Base-by-base conservation (phyloP, 1,140 invertebrate species). In the Sipha flava region DNA sequence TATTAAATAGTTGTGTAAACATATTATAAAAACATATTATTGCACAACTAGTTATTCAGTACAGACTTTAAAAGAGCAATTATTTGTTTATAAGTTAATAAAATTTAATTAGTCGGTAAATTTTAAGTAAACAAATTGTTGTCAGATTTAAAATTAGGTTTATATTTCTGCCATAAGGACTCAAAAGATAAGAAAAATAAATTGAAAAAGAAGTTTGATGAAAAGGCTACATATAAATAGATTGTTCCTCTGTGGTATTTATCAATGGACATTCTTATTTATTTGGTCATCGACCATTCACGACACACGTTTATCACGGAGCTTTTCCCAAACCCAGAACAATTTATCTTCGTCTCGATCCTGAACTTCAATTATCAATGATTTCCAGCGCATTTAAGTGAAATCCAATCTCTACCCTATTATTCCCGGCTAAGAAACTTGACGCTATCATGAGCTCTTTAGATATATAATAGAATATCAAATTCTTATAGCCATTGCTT, bases 351-450 rank as follows among this genome's bases (percentile, higher is more conserved):
- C 29, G 70, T 73, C 68, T 31, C 16, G 66, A 70, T 40, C 37
- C 62, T 37, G 40, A 18, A 49, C 70, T 73, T 73, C 70, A 73
- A 73, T 73, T 73, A 73, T 73, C 70, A 73, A 52, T 26, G 70
- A 73, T 52, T 52, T 73, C n/a, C 43, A 52, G 16, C 47, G 47
- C n/a, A 73, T 73, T 73, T 52, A 52, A 73, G 70, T 52, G 47
- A 52, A 73, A 52, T 34, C 10, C 70, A 52, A 73, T 52, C 70
- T 45, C 18, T 7, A 26, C 23, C 40, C 40, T n/a, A 73, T 73
- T 73, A 52, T 73, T 73, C 45, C 45, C 4, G 31, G 18, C 29
- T 49, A 10, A 45, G 47, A 45, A 37, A 68, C 23, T 68, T 23
- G 64, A 68, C 12, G 40, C 21, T 18, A 18, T 68, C 40, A 45